Conservation (phyloP, 2,797 vertebrate species). For the Sphaeramia orbicularis region DNA sequence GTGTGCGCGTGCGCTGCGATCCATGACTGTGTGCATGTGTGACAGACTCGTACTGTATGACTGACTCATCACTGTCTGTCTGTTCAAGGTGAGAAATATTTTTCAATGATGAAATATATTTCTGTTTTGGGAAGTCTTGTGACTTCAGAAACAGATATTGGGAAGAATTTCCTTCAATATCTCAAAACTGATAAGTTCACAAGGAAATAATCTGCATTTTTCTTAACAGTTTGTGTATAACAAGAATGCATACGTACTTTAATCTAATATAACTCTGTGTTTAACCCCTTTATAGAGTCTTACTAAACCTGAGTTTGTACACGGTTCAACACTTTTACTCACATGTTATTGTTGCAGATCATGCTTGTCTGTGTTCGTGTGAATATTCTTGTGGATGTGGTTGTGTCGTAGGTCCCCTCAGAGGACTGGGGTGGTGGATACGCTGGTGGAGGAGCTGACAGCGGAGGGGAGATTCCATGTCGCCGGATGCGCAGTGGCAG, state of each 20-base stretch:
- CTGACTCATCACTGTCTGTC: constrained; percentile 52
- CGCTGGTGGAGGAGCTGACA: constrained; percentile 79
- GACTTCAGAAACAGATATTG: constrained; percentile 54
- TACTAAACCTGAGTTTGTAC: constrained; percentile 39
- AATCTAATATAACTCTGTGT: constrained; percentile 31
- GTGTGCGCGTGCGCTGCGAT: constrained; percentile 35
- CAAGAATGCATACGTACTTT: constrained; percentile 49
- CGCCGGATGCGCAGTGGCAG: constrained; percentile 98
- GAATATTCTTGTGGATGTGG: constrained; percentile 14
- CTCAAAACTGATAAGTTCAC: constrained; percentile 33
- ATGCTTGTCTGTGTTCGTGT: not conserved
- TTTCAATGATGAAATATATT: constrained; percentile 63
- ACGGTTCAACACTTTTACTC: constrained; percentile 25
- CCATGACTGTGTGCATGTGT: constrained; percentile 13
- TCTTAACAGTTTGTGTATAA: constrained; percentile 40
- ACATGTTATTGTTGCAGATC: constrained; percentile 11
- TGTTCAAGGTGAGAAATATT: constrained; percentile 61
- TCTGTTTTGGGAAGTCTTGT: constrained; percentile 42
- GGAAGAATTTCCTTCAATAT: constrained; percentile 55
- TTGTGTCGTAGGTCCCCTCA: constrained; percentile 90
- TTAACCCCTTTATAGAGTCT: constrained; percentile 36
- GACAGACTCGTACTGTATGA: constrained; percentile 26
- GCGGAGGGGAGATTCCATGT: constrained; percentile 96
- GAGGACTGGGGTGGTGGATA: constrained; percentile 95
- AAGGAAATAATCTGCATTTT: constrained; percentile 26